Evolutionary conservation across 1,140 invertebrate species (phyloP), one percentile per base, ranked within the genome.

Genomic region (Proales similis): DNA sequence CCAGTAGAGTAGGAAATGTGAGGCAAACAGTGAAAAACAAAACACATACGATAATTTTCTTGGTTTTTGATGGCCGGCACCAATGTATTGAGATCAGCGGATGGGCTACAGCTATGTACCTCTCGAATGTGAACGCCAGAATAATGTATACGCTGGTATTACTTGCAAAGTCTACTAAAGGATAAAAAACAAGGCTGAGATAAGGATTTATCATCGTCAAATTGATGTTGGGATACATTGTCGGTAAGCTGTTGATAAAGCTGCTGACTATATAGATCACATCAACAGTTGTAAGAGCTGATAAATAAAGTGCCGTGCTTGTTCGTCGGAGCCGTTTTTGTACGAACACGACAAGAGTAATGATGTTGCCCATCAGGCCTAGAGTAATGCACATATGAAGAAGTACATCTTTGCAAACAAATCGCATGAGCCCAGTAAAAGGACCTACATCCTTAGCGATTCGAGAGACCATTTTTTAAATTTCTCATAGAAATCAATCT

Each of bases 131-230:
- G 22, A 60, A 60, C 14, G 33, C 17, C 12, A 60, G 22, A 27
- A 42, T 60, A 19, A 60, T 5, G 14, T 42, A 60, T 45, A 30
- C 53, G 33, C 53, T 60, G 20, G 53, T 43, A 42, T 60, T 60
- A 9, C 39, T 27, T 12, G 53, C 43, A 60, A 60, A 60, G 14
- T 60, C 53, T 11, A 26, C 53, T 5, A 60, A 11, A 4, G 53
- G 53, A 24, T 42, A 42, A 43, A 43, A 60, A 27, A 60, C 22
- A 5, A 43, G 32, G n/a, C 33, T 60, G 20, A 60, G 20, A 29
- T 27, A 60, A 2, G 22, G 53, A 12, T 42, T 9, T 60, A 60
- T 43, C 26, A 45, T 3, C 19, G 46, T 43, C 5, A 43, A 22
- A 3, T n/a, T 42, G 22, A n/a, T 60, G 22, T 45, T 60, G 7